These are phyloP conservation scores for Pristionchus arcanus DNA, from an alignment of 2,888 invertebrate genomes.

Conservation along the genomic window DNA sequence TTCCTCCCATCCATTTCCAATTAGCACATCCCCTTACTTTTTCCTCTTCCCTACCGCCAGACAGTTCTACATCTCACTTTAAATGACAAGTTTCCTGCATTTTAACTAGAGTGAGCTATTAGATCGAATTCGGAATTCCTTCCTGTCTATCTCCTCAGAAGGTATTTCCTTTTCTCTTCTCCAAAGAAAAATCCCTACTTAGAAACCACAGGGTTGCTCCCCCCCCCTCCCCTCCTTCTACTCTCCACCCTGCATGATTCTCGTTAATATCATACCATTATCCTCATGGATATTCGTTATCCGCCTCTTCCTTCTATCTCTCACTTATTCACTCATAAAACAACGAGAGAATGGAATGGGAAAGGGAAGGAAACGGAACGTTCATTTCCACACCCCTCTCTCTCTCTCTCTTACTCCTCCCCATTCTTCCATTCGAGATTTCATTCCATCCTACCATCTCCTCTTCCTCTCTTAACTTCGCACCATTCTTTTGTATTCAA, in stretches of 20 bases:
- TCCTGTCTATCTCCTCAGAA: background rate
- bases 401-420: background rate
- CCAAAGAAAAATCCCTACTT: background rate
- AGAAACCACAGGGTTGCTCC: background rate
- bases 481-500: background rate
- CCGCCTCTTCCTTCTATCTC: background rate
- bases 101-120: background rate
- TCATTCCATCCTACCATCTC: background rate
- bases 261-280: background rate
- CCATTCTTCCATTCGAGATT: constrained; percentile 38
- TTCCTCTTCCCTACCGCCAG: background rate
- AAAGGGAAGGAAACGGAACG: constrained; percentile 18
- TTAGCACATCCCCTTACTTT: background rate
- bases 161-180: background rate
- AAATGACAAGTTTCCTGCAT: constrained; percentile 4
- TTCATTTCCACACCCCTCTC: background rate
- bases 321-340: constrained; percentile 42
- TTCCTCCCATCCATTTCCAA: constrained; percentile 1
- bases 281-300: background rate
- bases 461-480: background rate
- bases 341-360: constrained; percentile 34
- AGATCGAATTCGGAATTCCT: background rate
- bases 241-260: background rate
- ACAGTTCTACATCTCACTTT: background rate
- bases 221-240: background rate